Conservation (phyloP, 2,888 invertebrate genomes). For the Adelognathus sp. region DNA sequence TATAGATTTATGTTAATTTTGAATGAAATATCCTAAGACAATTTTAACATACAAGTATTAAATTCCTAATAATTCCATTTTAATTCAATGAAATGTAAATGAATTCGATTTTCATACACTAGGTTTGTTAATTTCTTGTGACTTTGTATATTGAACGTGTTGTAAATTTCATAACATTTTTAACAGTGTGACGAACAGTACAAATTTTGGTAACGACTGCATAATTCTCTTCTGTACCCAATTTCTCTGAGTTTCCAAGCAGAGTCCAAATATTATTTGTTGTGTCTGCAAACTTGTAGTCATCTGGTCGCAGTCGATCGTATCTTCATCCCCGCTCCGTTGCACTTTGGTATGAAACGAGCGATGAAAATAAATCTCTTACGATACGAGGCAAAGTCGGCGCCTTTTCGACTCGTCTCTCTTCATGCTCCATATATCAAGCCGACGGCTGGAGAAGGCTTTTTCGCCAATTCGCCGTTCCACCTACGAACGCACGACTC, state of each 20-base stretch:
- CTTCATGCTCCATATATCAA: conserved; percentile 48
- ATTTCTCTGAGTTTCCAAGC: neutral
- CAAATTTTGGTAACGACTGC: neutral
- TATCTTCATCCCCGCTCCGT: neutral
- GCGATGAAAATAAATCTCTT: conserved; percentile 46
- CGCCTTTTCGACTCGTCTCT: conserved; percentile 52
- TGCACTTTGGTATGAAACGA: conserved; percentile 29
- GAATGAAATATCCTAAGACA: no score
- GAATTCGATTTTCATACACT: no score
- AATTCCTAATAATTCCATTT: no score
- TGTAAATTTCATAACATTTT: neutral
- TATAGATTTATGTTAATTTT: no score
- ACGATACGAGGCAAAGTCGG: conserved; percentile 49
- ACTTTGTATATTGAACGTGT: neutral
- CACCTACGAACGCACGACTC: conserved; percentile 21
- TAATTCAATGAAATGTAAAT: neutral
- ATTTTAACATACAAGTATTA: no score
- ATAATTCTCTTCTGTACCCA: neutral
- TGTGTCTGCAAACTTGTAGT: neutral
- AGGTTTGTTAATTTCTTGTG: no score
- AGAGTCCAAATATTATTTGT: neutral
- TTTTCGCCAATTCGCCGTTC: conserved; percentile 4
- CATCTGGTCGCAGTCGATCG: neutral
- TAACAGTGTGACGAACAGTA: neutral
- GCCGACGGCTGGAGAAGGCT: conserved; percentile 18